A percentile compares a stretch with the other conserved stretches of the same genome.
phyloP scores from a whole-genome alignment of 2,888 invertebrate genomes.

The Pollenia angustigena region DNA sequence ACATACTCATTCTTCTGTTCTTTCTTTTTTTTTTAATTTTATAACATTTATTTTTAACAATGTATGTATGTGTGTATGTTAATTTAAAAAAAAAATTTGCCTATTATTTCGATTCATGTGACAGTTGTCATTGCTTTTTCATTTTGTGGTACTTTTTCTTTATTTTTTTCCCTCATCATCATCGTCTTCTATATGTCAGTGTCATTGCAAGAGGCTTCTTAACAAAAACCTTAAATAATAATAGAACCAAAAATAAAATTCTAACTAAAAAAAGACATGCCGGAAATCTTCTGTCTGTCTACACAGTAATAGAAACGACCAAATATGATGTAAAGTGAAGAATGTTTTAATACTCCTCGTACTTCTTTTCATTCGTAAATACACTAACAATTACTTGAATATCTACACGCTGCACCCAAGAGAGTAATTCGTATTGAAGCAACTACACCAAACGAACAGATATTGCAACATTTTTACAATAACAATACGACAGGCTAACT shows the following conservation, averaged over 20 bases:
- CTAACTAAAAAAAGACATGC: conserved; percentile 6
- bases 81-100: conserved; percentile 43
- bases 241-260: conserved; percentile 32
- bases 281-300: conserved; percentile 58
- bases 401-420: conserved; percentile 60
- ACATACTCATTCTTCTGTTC: conserved; percentile 4
- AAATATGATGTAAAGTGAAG: conserved; percentile 63
- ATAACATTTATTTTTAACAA: conserved; percentile 24
- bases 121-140: conserved; percentile 67
- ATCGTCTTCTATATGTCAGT: conserved; percentile 56
- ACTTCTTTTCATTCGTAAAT: background rate
- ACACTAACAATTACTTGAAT: conserved; percentile 68
- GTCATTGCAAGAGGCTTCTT: conserved; percentile 58
- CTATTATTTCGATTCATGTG: conserved; percentile 70
- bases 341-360: conserved; percentile 62
- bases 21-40: conserved; percentile 5
- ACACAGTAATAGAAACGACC: conserved; percentile 50
- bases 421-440: conserved; percentile 48
- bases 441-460: conserved; percentile 9
- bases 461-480: conserved; percentile 39
- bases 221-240: conserved; percentile 51
- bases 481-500: conserved; percentile 45
- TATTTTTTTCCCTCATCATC: conserved; percentile 12
- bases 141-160: conserved; percentile 9
- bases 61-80: conserved; percentile 8